Evolutionary conservation across 1,140 invertebrate genomes (phyloP).

Genomic region (Drosophila melanica): DNA sequence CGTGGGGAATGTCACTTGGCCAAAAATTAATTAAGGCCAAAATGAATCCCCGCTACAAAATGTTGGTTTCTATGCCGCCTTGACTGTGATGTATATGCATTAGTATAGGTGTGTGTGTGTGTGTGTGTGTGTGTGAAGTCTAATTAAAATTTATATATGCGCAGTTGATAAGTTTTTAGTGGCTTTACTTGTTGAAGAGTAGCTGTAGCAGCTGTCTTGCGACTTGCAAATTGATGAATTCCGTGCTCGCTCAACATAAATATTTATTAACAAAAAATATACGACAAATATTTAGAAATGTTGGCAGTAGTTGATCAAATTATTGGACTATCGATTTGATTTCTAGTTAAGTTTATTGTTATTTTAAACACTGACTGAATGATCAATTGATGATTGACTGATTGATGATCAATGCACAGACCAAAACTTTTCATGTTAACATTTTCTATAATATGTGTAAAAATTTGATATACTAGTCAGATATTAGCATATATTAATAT

Average conservation of each 20-base stretch:
- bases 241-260: conserved; percentile 11
- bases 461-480: no score
- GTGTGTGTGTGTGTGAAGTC: conserved; percentile 49
- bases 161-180: conserved; percentile 79
- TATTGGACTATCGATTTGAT: no score
- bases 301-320: no score
- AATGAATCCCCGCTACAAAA: conserved; percentile 44
- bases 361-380: no score
- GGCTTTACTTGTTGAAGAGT: conserved; percentile 58
- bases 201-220: conserved; percentile 27
- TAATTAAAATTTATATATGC: conserved; percentile 81
- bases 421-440: no score
- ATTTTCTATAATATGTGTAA: no score
- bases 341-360: no score
- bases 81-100: conserved; percentile 3
- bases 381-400: no score
- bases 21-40: conserved; percentile 81
- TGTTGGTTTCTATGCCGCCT: conserved; percentile 42
- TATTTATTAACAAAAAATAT: conserved; percentile 12
- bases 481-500: no score
- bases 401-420: no score
- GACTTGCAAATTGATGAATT: conserved; percentile 11
- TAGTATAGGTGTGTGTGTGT: conserved; percentile 14
- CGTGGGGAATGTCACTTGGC: conserved; percentile 68
- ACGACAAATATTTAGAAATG: not conserved